Base-by-base conservation (phyloP, 64 coral and sea anemone species). In the Exaiptasia diaphana region DNA sequence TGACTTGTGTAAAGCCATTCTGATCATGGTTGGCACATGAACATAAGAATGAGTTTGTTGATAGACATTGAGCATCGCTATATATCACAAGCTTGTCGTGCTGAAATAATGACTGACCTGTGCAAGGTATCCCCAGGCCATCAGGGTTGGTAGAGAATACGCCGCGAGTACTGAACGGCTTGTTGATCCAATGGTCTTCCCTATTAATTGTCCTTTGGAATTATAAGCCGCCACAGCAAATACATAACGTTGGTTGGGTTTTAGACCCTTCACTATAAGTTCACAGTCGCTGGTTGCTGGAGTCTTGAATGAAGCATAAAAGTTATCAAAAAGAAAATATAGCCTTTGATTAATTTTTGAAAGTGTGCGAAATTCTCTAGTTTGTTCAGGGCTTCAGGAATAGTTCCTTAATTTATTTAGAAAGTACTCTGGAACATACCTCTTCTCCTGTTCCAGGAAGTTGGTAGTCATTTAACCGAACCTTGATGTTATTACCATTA, bases 81-180 rank as follows among this genome's bases (percentile, higher is more conserved):
- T n/a, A n/a, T n/a, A n/a, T n/a, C n/a, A n/a, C n/a, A n/a, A n/a
- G n/a, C n/a, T n/a, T n/a, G n/a, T n/a, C n/a, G n/a, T n/a, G n/a
- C n/a, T n/a, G n/a, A n/a, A n/a, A n/a, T n/a, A n/a, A n/a, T n/a
- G n/a, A 65, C 61, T 1, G 44, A 99, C 95, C 85, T 99, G 95
- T 11, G 90, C 74, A 30, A 99, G 56, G 54, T 99, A 99, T 0
- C 89, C 95, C 95, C 95, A 99, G 13, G 95, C 90, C 89, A 99
- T 99, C 3, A 89, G 67, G 2, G 73, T 80, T 24, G 95, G 90
- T 41, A 99, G 63, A 11, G 90, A 68, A 77, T 89, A 85, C 42
- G 89, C 36, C 4, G 90, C 95, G 24, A 88, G 63, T n/a, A 85
- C 30, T 40, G 95, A 85, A 6, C 75, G 74, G 68, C 89, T 85